phyloP scores from a whole-genome alignment of 2,797 vertebrate genomes.

The Rhinophrynus dorsalis region DNA sequence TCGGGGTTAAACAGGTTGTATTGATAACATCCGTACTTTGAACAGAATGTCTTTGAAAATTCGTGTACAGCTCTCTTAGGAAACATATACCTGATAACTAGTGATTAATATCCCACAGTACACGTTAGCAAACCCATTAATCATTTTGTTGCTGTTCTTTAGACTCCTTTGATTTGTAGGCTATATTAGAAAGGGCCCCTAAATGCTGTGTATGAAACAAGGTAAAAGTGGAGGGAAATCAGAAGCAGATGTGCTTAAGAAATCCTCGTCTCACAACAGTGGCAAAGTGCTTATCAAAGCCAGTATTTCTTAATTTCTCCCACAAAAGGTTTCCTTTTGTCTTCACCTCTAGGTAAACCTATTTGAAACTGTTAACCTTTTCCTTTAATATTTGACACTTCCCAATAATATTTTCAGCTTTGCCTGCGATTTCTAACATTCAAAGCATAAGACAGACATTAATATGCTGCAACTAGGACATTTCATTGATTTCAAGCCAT shows the following conservation, averaged over 20 bases:
- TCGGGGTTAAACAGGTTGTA: slow-evolving; percentile 17
- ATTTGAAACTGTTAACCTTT: slow-evolving; percentile 35
- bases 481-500: slow-evolving; percentile 13
- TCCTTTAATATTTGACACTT: slow-evolving; percentile 34
- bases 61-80: slow-evolving; percentile 19
- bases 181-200: slow-evolving; percentile 34
- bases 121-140: slow-evolving; percentile 36
- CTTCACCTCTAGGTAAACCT: slow-evolving; percentile 24
- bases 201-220: slow-evolving; percentile 45
- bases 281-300: slow-evolving; percentile 46
- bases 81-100: slow-evolving; percentile 32
- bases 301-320: slow-evolving; percentile 42
- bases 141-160: slow-evolving; percentile 34
- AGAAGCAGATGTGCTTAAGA: slow-evolving; percentile 39
- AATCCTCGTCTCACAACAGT: slow-evolving; percentile 43
- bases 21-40: slow-evolving; percentile 40
- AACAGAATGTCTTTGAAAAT: slow-evolving; percentile 44
- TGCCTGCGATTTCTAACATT: slow-evolving; percentile 13
- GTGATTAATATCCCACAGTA: slow-evolving; percentile 33
- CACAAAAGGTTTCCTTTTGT: slow-evolving; percentile 36
- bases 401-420: slow-evolving; percentile 26
- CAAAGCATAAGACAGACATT: slow-evolving; percentile 16
- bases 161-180: slow-evolving; percentile 44
- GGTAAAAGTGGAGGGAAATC: slow-evolving; percentile 38
- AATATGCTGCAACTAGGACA: slow-evolving; percentile 21